Evolutionary conservation across 2,797 vertebrate species (phyloP), one percentile per base, ranked within the genome.

Genomic region (Acropternis orthonyx): DNA sequence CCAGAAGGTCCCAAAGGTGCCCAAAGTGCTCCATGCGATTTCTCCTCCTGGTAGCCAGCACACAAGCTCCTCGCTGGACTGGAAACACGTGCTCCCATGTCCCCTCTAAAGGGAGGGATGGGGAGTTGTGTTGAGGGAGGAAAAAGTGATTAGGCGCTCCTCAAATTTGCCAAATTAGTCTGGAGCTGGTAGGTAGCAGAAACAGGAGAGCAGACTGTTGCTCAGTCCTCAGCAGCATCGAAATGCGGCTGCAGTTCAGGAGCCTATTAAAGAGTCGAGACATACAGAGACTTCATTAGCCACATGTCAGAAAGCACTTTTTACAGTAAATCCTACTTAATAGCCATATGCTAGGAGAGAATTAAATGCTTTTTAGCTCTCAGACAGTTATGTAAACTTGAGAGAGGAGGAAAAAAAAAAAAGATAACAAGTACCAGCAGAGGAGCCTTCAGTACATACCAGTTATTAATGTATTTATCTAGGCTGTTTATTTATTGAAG

Each of bases 311-410:
- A 95, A 93, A 94, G 83, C 54, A 51, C 93, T 97, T 97, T 95
- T 83, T 93, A 68, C 48, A 81, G 92, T 92, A 96, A 96, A 93
- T 75, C 66, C 92, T 91, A 56, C 84, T 78, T 88, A 86, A 90
- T 68, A 89, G 81, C 77, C 92, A 71, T 94, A 63, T 91, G 91
- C 93, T 93, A 69, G 85, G 67, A 88, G 79, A 85, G 83, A 95
- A 96, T 95, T 90, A 92, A 95, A 93, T 94, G 76, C 48, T 92
- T 96, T 97, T 97, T 95, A 95, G 89, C 93, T 93, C 78, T 61
- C 93, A 96, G 87, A 93, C 41, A 93, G 94, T 85, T 96, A 94
- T 95, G 88, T 89, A 97, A 97, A 92, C 95, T 93, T 85, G 32
- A 87, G 93, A 95, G 91, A 85, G 49, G 69, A 72, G 49, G 30